Base-by-base conservation (phyloP, 2,113 vertebrate species). In the Strix uralensis region DNA sequence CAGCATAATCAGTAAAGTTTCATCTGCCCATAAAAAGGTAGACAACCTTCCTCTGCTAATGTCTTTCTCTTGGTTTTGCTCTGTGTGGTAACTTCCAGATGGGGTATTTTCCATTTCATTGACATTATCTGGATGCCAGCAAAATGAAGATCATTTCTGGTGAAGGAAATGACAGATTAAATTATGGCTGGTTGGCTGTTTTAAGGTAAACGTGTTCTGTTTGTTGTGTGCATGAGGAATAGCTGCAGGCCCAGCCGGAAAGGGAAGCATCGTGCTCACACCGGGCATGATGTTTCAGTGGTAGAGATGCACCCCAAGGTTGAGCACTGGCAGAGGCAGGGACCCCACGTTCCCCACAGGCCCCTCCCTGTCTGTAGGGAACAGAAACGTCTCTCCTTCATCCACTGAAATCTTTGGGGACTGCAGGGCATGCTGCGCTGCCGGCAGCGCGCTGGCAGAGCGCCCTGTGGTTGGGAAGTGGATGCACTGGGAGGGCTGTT, bases 71-170 rank as follows among this genome's bases (percentile, higher is more conserved):
- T 36, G 74, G 59, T 93, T 86, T 93, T 74, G 81, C 69, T 74
- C 57, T 80, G 82, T 44, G 25, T 71, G 22, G 52, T 55, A 84
- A 81, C 94, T 95, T 97, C 88, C 95, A 96, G 95, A 80, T 4
- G 0, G 94, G 84, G 67, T 80, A 84, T 74, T 96, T 92, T 96
- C 94, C 91, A 93, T 98, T 95, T 97, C 67, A 44, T 95, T 90
- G 92, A 93, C 80, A 65, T 94, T 78, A 93, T 93, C 95, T 97
- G 91, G 88, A 97, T 93, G 95, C 91, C 91, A 65, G 78, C 17
- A 13, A 58, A 82, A 94, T 77, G 75, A 71, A 92, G 90, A 70
- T 85, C 61, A 67, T 95, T 73, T 87, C 88, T 95, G 77, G 95
- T 73, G 81, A 85, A 90, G 89, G 95, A 93, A 92, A 92, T 11